Evolutionary conservation across 2,888 invertebrate species (phyloP), one percentile per base, ranked within the genome.

Genomic region (Phania funesta): DNA sequence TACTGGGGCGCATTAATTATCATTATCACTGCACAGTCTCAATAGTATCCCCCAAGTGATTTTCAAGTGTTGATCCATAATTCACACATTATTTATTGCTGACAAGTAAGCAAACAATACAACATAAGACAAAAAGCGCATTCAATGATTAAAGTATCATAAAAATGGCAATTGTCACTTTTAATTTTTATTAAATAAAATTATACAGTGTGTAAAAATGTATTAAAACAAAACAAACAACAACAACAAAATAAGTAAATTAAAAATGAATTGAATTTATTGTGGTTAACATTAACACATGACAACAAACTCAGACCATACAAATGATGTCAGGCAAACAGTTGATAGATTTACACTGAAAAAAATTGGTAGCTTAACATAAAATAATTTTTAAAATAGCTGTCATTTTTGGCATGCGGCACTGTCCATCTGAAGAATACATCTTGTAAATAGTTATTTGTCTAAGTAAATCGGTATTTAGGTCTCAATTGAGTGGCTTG

Each of bases 121-220:
- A 48, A 58, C 2, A 16, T 1, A 9, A 56, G 9, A 48, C 32
- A 65, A 60, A 71, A 71, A 44, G 18, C 26, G 54, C 78, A 73
- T 56, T 24, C 41, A 16, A 70, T 62, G 77, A 77, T 77, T 56
- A 77, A 77, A 77, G 46, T 70, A 62, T 77, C 60, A 68, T 41
- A 73, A 76, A 80, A 82, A 64, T 41, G 74, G 29, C 70, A 79
- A 75, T 83, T 78, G 78, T 78, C 78, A 74, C 73, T 74, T 82
- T 82, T 74, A 35, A 62, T 82, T 78, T 73, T 68, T 74, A 75
- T 73, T 71, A 65, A 79, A 79, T 79, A 32, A 73, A 73, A 78
- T 78, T 73, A 78, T 73, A 41, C 24, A 78, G 65, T 60, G 70
- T 64, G 75, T 76, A 58, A 71, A 77, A 77, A 70, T 70, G 54